phyloP scores from a whole-genome alignment of 2,797 vertebrate species.

The Sebastes kiyomatsui region DNA sequence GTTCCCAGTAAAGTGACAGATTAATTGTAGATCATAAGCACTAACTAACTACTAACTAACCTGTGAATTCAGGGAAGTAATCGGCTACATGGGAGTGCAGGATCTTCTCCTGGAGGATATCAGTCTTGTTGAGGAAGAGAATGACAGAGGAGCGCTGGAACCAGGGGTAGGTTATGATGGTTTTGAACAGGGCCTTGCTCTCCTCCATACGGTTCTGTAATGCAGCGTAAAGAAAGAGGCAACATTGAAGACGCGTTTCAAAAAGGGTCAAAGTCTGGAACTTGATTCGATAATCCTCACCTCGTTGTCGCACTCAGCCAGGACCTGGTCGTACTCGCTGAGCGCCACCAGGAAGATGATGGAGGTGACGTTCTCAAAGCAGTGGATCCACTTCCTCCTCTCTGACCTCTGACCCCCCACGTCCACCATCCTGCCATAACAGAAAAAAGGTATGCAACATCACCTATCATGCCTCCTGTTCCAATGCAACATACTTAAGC shows the following conservation, averaged over 20 bases:
- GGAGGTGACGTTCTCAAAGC: conserved; percentile 94
- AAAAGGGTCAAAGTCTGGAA: neutral
- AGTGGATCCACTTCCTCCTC: conserved; percentile 94
- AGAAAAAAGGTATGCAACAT: neutral
- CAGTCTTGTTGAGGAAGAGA: conserved; percentile 94
- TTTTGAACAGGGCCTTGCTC: conserved; percentile 93
- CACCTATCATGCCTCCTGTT: neutral
- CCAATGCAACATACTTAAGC: neutral
- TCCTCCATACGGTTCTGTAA: conserved; percentile 92
- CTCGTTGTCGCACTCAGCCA: conserved; percentile 92
- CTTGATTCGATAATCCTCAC: conserved; percentile 62
- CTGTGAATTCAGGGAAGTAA: conserved; percentile 91
- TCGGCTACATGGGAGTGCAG: conserved; percentile 85
- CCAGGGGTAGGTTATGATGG: conserved; percentile 93
- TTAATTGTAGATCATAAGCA: neutral
- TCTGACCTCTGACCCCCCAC: conserved; percentile 94
- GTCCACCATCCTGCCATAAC: conserved; percentile 87
- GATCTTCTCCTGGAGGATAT: conserved; percentile 93
- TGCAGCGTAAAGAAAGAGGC: neutral
- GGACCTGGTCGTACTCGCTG: conserved; percentile 94
- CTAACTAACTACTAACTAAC: conserved; percentile 57
- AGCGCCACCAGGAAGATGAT: conserved; percentile 94
- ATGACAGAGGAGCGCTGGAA: conserved; percentile 92
- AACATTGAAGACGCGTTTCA: rapidly evolving
- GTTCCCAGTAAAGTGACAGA: neutral